phyloP scores from a whole-genome alignment of 30 jellyfish, hydroid and myxozoan genomes.

The Sanderia malayensis region DNA sequence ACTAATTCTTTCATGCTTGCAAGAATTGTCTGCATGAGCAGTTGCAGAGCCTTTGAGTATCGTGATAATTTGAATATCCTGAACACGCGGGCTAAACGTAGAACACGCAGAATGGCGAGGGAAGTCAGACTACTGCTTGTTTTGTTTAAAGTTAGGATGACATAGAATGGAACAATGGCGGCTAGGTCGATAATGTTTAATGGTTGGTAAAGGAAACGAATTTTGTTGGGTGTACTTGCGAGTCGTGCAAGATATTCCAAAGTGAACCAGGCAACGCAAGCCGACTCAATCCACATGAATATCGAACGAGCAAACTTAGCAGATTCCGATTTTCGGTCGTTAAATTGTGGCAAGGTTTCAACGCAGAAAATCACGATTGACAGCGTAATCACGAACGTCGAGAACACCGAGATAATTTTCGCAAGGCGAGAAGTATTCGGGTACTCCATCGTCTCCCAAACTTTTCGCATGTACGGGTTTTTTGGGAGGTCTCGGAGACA shows the following conservation, averaged over 20 bases:
- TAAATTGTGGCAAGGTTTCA: slow-evolving; percentile 75
- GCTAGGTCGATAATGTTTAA: slow-evolving; percentile 71
- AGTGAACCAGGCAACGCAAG: slow-evolving; percentile 82
- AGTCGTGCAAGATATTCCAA: slow-evolving; percentile 55
- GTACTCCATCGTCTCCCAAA: slow-evolving; percentile 72
- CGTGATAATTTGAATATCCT: slow-evolving; percentile 83
- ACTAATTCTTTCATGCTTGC: slow-evolving; percentile 74
- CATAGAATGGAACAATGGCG: slow-evolving; percentile 80
- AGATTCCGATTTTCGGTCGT: slow-evolving; percentile 1
- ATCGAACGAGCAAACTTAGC: slow-evolving; percentile 23
- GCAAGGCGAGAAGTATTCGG: slow-evolving; percentile 66
- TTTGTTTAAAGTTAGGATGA: slow-evolving; percentile 34
- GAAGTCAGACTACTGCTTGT: slow-evolving; percentile 61
- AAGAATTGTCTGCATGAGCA: slow-evolving; percentile 60
- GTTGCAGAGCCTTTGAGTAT: slow-evolving; percentile 77
- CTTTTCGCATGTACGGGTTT: slow-evolving; percentile 39
- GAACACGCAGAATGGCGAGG: slow-evolving; percentile 71
- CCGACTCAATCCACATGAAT: slow-evolving; percentile 54
- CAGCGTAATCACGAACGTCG: slow-evolving; percentile 54
- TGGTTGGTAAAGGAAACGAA: slow-evolving; percentile 57
- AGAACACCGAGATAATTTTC: slow-evolving; percentile 45
- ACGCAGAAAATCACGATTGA: slow-evolving; percentile 76
- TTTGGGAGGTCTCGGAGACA: slow-evolving; percentile 32
- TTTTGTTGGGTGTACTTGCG: slow-evolving; percentile 55
- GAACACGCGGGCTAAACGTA: slow-evolving; percentile 81